Base-by-base conservation (phyloP, 2,113 vertebrate species). In the Pygathrix nemaeus region DNA sequence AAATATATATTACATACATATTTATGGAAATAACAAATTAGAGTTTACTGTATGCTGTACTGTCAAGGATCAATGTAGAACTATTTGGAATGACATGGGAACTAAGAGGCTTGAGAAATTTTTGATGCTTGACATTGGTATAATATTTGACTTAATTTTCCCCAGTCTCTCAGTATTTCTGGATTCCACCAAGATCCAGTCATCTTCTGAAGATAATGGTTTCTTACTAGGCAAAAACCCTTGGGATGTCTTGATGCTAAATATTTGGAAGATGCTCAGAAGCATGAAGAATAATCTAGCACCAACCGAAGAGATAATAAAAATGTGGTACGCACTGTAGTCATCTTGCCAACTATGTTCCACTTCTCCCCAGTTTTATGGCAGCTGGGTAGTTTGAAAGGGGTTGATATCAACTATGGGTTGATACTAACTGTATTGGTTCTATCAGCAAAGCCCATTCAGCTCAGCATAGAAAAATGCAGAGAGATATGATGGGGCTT, bases 311-410 rank as follows among this genome's bases (percentile, higher is more conserved):
- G 61, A 85, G 11, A 70, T 20, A 21, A 75, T 27, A 57, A 76
- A 43, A 81, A 35, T 14, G 0, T 66, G 2, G 0, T 50, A 2
- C 2, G 2, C 2, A 0, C 6, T 50, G 25, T 17, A 1, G 4
- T 35, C 23, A 35, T 43, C 30, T 88, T 20, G 17, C 40, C 32
- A 40, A 21, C 13, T 43, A 21, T 5, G 35, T 23, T 48, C 64
- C n/a, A 18, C 8, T 43, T 59, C 35, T n/a, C 23, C 7, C 50
- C 45, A 40, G 40, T 68, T 32, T 82, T 52, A 35, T 64, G 48
- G 32, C 23, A 75, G 10, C 27, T 35, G 5, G 17, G 18, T 32
- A 9, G 1, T 90, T 66, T 85, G 35, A 10, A 16, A 81, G 32
- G 18, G 7, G 5, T 68, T 68, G 21, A 45, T 52, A 52, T 43